Percentiles rank a stretch among this genome's conserved stretches.
Conservation (phyloP, 1,140 invertebrate species). For the Drosophila tsacasi region DNA sequence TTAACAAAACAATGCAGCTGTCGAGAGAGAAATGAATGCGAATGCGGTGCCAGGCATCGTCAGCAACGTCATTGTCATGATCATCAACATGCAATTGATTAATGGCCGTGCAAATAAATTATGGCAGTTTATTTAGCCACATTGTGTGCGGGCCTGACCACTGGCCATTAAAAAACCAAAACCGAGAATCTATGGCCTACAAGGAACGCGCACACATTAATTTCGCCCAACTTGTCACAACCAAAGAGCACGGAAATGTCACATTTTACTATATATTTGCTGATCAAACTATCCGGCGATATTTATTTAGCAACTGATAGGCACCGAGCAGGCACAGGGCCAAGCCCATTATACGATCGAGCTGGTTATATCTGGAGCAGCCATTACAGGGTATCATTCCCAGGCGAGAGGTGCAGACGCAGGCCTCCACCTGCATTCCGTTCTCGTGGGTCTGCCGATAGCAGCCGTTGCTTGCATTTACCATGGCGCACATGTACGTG, state of each 20-base stretch:
- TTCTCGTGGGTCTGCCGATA: conserved; percentile 64
- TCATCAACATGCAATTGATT: conserved; percentile 66
- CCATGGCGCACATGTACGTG: conserved; percentile 81
- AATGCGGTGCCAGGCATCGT: conserved; percentile 29
- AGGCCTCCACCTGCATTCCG: conserved; percentile 76
- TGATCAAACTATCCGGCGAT: conserved; percentile 27
- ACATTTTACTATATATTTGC: conserved; percentile 37
- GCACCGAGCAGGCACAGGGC: conserved; percentile 24
- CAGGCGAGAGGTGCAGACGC: conserved; percentile 71
- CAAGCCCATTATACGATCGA: conserved; percentile 28
- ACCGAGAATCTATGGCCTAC: conserved; percentile 48
- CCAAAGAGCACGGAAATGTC: conserved; percentile 69
- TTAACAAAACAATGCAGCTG: conserved; percentile 24
- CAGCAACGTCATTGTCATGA: conserved; percentile 49
- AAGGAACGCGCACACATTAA: conserved; percentile 51
- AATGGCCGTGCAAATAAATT: conserved; percentile 65
- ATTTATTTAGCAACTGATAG: conserved; percentile 59
- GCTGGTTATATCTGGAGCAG: neutral
- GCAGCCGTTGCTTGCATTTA: conserved; percentile 70
- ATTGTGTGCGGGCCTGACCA: conserved; percentile 5
- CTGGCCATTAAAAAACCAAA: conserved; percentile 24
- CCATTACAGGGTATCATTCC: conserved; percentile 74
- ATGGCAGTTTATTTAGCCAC: conserved; percentile 69
- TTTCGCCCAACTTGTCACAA: conserved; percentile 66
- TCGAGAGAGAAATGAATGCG: conserved; percentile 10